A percentile compares a stretch with the other conserved stretches of the same genome.
phyloP scores from a whole-genome alignment of 2,797 vertebrate species.

The Myiotriccus ornatus region DNA sequence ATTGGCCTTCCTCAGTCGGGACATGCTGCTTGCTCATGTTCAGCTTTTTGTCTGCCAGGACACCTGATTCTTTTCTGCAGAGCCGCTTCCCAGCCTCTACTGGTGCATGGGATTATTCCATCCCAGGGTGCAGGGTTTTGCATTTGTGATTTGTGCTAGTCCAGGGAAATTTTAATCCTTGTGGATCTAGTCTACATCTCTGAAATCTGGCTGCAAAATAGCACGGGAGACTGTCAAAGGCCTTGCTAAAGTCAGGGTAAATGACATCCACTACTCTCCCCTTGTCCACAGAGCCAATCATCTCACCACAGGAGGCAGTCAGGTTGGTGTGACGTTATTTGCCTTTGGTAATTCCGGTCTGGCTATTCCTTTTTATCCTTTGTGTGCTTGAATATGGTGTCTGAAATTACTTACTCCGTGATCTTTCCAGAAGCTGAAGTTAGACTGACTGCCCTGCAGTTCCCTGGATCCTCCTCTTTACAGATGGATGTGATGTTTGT shows the following conservation, averaged over 20 bases:
- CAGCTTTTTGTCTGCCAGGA: neutral
- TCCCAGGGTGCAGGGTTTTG: neutral
- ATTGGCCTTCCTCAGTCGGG: neutral
- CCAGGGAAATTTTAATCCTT: neutral
- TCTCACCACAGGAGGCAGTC: neutral
- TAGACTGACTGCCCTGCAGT: neutral
- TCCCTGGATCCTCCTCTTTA: neutral
- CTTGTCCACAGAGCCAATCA: neutral
- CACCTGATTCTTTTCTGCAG: neutral
- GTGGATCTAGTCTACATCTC: neutral
- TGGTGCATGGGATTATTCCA: neutral
- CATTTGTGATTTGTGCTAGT: neutral
- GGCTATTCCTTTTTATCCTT: neutral
- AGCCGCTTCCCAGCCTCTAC: neutral
- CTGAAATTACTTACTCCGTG: neutral
- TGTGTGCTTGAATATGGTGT: neutral
- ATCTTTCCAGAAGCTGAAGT: neutral
- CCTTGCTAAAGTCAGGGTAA: neutral
- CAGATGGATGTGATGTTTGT: neutral
- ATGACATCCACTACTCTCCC: neutral
- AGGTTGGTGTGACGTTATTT: neutral
- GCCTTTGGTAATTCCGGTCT: neutral
- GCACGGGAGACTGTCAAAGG: neutral
- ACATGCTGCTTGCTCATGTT: neutral
- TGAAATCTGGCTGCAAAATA: neutral